These are phyloP conservation scores for Tretioscincus oriximinensis DNA, from an alignment of 2,113 vertebrate species.

Conservation along the genomic window DNA sequence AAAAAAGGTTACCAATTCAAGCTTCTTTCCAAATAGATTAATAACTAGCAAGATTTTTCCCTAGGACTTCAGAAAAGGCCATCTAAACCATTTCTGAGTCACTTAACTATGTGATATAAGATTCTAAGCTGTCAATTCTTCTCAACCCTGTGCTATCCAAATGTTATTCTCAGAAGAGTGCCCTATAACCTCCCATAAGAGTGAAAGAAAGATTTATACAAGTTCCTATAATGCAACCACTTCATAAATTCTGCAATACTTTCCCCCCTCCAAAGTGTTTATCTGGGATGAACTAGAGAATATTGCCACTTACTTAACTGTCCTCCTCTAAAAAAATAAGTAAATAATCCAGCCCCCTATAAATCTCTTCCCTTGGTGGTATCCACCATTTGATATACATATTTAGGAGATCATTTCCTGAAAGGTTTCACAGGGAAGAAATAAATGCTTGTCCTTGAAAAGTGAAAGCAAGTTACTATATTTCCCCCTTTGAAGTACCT, in stretches of 20 bases:
- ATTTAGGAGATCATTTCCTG: slow-evolving; percentile 62
- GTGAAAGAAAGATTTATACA: slow-evolving; percentile 12
- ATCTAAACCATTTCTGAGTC: background rate
- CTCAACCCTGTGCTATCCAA: background rate
- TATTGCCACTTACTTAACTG: slow-evolving; percentile 38
- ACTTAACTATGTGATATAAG: background rate
- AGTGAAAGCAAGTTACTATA: slow-evolving; percentile 67
- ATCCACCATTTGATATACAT: slow-evolving; percentile 55
- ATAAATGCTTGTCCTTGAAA: slow-evolving; percentile 71
- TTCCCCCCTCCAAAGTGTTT: slow-evolving; percentile 20
- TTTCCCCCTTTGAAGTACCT: slow-evolving; percentile 62
- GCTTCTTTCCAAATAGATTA: background rate
- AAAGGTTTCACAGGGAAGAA: slow-evolving; percentile 53
- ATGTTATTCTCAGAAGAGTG: background rate
- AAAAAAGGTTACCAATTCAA: background rate
- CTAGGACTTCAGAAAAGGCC: background rate
- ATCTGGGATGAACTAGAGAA: slow-evolving; percentile 11
- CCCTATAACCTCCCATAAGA: slow-evolving; percentile 11
- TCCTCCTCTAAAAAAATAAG: slow-evolving; percentile 34
- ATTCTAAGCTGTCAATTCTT: background rate
- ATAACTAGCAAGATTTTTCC: background rate
- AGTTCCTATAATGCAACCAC: background rate
- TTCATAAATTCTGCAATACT: slow-evolving; percentile 11
- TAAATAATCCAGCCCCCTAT: slow-evolving; percentile 16
- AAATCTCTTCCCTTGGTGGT: slow-evolving; percentile 41